Evolutionary conservation across 2,888 invertebrate species (phyloP).

Genomic region (Cephonodes hylas): DNA sequence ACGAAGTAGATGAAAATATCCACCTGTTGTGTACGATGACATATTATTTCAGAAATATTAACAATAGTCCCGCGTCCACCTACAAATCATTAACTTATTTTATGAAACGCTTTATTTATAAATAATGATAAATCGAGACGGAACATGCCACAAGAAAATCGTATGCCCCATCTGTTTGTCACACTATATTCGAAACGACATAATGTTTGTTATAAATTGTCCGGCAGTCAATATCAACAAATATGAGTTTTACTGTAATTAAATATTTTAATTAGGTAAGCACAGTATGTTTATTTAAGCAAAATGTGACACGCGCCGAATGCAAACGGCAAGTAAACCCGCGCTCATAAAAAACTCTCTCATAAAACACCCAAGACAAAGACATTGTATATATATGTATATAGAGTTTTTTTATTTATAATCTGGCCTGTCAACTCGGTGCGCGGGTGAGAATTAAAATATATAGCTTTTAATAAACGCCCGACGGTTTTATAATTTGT

Average conservation of each 20-base stretch:
- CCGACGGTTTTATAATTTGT: slow-evolving; percentile 21
- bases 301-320: neutral
- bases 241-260: neutral
- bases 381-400: slow-evolving; percentile 15
- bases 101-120: neutral
- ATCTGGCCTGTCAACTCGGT: slow-evolving; percentile 31
- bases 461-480: slow-evolving; percentile 33
- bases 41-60: slow-evolving; percentile 27
- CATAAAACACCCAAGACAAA: slow-evolving; percentile 14
- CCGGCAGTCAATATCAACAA: too few species aligned
- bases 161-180: neutral
- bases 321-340: neutral
- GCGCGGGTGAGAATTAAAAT: slow-evolving; percentile 40
- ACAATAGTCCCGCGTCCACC: slow-evolving; percentile 28
- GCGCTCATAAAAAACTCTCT: neutral
- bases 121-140: neutral
- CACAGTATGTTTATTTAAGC: neutral
- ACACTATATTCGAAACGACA: neutral
- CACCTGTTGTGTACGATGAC: slow-evolving; percentile 30
- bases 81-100: slow-evolving; percentile 26
- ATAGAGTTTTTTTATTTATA: slow-evolving; percentile 35
- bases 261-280: neutral
- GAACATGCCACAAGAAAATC: neutral
- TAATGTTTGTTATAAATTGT: neutral
- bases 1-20: slow-evolving; percentile 21